Percentiles rank a stretch among this genome's conserved stretches.
Conservation (phyloP, 2,888 invertebrate genomes). For the Lasioglossum figueresi region DNA sequence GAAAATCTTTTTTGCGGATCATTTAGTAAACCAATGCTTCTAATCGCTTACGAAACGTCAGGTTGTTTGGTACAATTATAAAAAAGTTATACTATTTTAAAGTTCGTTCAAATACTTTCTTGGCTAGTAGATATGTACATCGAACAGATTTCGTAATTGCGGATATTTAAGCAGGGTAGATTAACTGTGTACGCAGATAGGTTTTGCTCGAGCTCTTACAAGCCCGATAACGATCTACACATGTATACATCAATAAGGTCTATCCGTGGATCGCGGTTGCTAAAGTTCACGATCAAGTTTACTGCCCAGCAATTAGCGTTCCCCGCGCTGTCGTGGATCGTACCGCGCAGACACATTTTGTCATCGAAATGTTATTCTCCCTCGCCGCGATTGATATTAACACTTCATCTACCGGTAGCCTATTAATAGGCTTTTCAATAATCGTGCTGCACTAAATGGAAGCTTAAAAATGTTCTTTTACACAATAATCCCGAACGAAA, state of each 20-base stretch:
- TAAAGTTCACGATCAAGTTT: constrained; percentile 34
- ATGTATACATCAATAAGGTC: constrained; percentile 12
- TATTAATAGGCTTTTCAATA: no score
- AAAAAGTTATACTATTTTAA: no score
- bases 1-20: no score
- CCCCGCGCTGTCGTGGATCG: background rate
- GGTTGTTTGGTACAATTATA: no score
- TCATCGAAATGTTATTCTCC: background rate
- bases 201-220: background rate
- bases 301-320: background rate
- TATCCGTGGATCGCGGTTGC: background rate
- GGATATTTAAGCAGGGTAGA: constrained; percentile 9
- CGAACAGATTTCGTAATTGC: constrained; percentile 24
- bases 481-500: no score
- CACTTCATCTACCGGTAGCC: no score
- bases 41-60: no score
- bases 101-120: no score
- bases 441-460: no score
- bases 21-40: no score
- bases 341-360: background rate
- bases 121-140: background rate
- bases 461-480: no score
- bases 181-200: background rate
- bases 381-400: background rate
- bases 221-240: constrained; percentile 26